These are phyloP conservation scores for Acipenser oxyrinchus DNA, from an alignment of 2,797 vertebrate species.

Conservation along the genomic window DNA sequence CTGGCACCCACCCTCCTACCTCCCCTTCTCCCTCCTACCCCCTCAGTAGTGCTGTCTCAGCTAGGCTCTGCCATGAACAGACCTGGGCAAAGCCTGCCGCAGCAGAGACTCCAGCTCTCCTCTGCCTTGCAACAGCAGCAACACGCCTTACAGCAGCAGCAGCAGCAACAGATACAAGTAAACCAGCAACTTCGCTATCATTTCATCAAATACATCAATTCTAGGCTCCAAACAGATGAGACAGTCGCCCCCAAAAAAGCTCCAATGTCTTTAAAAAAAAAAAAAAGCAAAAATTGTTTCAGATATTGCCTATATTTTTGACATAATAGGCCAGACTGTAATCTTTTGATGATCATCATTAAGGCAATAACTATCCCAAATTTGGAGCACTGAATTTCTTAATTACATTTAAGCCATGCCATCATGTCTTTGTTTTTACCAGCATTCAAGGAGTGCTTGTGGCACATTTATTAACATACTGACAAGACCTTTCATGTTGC, in stretches of 20 bases:
- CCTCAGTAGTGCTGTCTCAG: slow-evolving; percentile 91
- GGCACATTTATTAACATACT: slow-evolving; percentile 48
- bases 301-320: not conserved
- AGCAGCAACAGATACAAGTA: slow-evolving; percentile 96
- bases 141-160: slow-evolving; percentile 46
- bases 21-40: slow-evolving; percentile 53
- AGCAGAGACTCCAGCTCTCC: slow-evolving; percentile 86
- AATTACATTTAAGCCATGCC: slow-evolving; percentile 34
- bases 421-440: slow-evolving; percentile 25
- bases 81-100: slow-evolving; percentile 85
- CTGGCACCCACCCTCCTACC: slow-evolving; percentile 39
- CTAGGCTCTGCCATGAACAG: slow-evolving; percentile 94
- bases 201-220: slow-evolving; percentile 50
- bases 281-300: slow-evolving; percentile 6
- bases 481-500: slow-evolving; percentile 27
- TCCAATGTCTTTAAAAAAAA: slow-evolving; percentile 18
- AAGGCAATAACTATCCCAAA: slow-evolving; percentile 10
- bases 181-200: slow-evolving; percentile 82
- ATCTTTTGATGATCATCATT: not conserved
- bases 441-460: slow-evolving; percentile 56
- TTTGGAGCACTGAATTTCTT: slow-evolving; percentile 51
- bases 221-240: slow-evolving; percentile 38
- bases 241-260: not conserved
- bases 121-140: slow-evolving; percentile 65
- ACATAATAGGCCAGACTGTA: too few species aligned